These are phyloP conservation scores for Erynnis tages DNA, from an alignment of 2,888 invertebrate species.

Conservation along the genomic window DNA sequence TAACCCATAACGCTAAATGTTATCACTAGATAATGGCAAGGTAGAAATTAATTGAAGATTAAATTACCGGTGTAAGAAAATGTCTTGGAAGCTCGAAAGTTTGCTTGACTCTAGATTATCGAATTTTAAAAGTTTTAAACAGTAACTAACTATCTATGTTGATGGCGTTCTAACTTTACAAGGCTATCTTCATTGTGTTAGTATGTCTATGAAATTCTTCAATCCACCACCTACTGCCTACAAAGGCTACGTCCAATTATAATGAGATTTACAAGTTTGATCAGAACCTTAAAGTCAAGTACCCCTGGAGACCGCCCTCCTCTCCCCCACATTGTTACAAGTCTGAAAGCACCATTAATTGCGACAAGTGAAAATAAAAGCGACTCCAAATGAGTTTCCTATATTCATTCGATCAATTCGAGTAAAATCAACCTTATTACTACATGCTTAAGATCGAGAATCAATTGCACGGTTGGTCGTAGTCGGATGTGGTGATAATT, in stretches of 20 bases:
- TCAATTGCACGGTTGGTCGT: neutral
- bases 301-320: conserved; percentile 16
- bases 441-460: neutral
- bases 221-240: neutral
- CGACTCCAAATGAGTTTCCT: conserved; percentile 18
- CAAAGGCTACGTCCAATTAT: neutral
- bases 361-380: conserved; percentile 25
- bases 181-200: too few species aligned
- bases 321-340: conserved; percentile 19
- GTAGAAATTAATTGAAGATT: neutral
- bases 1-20: neutral
- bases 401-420: neutral
- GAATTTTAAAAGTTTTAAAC: too few species aligned
- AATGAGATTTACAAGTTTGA: neutral
- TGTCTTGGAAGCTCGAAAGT: too few species aligned
- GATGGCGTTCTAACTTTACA: too few species aligned
- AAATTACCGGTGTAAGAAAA: too few species aligned
- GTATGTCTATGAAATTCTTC: too few species aligned
- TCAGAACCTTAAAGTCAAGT: neutral
- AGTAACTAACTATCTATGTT: too few species aligned
- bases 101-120: too few species aligned
- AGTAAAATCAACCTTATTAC: neutral
- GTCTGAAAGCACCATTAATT: conserved; percentile 23
- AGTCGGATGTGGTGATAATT: conserved; percentile 15
- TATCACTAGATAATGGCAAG: too few species aligned